Evolutionary conservation across 2,113 vertebrate species (phyloP).

Genomic region (Phycodurus eques): DNA sequence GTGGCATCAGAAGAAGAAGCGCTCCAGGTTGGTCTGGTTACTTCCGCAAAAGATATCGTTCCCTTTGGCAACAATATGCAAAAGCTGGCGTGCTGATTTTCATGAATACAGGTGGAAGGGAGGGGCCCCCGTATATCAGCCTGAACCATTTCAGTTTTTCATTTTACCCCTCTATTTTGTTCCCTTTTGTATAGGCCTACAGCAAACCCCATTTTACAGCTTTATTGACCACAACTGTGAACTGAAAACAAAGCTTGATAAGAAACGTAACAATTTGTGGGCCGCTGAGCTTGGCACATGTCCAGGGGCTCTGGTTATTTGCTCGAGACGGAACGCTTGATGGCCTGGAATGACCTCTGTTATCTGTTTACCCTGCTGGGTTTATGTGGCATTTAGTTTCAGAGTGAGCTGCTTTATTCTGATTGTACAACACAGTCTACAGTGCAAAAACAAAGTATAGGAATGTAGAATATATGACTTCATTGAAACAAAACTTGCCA

Average conservation of each 20-base stretch:
- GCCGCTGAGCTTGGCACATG: background rate
- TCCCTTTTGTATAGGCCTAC: background rate
- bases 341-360: background rate
- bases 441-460: background rate
- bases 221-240: background rate
- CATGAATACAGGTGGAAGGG: background rate
- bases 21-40: conserved; percentile 61
- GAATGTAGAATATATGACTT: background rate
- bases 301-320: background rate
- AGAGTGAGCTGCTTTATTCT: background rate
- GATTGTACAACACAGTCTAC: background rate
- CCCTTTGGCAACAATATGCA: conserved; percentile 5
- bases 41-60: conserved; percentile 23
- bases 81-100: background rate
- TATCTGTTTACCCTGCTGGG: background rate
- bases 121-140: too few species aligned
- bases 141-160: background rate
- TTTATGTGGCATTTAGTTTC: background rate
- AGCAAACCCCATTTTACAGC: background rate
- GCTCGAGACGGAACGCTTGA: background rate
- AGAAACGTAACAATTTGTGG: background rate
- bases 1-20: conserved; percentile 21
- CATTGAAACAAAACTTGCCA: background rate
- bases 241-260: background rate
- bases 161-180: background rate